A percentile compares a stretch with the other conserved stretches of the same genome.
Conservation (phyloP, 2,888 invertebrate species). For the Rhamphomyia laevipes region DNA sequence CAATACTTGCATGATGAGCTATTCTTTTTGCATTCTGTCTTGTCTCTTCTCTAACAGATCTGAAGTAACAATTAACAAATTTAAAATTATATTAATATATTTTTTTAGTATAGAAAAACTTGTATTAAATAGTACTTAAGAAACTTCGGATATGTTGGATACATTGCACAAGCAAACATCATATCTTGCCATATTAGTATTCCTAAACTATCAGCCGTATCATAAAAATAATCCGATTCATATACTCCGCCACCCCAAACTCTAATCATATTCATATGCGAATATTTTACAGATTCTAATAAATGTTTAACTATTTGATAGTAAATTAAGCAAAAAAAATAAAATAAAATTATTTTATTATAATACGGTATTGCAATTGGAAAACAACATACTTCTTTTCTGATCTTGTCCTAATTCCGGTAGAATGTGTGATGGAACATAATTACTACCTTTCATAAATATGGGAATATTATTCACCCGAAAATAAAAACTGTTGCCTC, state of each 20-base stretch:
- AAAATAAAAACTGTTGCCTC: conserved; percentile 74
- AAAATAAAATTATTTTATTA: neutral
- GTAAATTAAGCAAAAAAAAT: neutral
- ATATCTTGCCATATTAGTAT: conserved; percentile 96
- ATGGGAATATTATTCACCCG: conserved; percentile 72
- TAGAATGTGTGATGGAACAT: conserved; percentile 78
- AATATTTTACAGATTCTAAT: conserved; percentile 55
- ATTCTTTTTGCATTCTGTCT: conserved; percentile 69
- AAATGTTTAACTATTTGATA: conserved; percentile 47
- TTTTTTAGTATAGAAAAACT: neutral
- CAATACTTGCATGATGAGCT: conserved; percentile 75
- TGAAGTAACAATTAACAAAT: too few relatives aligned
- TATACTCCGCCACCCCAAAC: conserved; percentile 99
- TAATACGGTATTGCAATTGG: too few relatives aligned
- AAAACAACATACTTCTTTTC: conserved; percentile 34
- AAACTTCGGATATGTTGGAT: conserved; percentile 65
- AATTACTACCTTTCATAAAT: conserved; percentile 93
- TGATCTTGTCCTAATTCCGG: conserved; percentile 56
- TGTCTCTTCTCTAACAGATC: conserved; percentile 63
- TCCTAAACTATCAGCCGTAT: conserved; percentile 74
- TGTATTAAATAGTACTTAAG: conserved; percentile 45
- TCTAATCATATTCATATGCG: conserved; percentile 87
- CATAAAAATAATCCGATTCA: conserved; percentile 82
- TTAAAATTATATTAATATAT: neutral
- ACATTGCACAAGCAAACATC: conserved; percentile 94